Evolutionary conservation across 2,888 invertebrate species (phyloP), one percentile per base, ranked within the genome.

Genomic region (Nineta flava): DNA sequence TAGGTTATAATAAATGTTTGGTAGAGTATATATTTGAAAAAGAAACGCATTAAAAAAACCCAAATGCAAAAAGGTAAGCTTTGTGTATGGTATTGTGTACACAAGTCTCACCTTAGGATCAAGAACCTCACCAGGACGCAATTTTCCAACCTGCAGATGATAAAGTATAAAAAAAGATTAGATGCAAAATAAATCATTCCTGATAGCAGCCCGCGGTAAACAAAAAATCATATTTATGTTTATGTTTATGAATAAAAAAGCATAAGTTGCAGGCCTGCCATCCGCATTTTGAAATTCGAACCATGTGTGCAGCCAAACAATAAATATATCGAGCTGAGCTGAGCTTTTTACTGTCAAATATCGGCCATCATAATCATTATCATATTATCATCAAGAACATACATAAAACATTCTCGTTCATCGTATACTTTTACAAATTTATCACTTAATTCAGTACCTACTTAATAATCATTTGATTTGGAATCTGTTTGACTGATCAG

Each of bases 51-150:
- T 26, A 26, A 26, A 26, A 15, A 13, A 38, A 15, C n/a, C 38
- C n/a, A 53, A 52, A 32, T 15, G 44, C 44, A 26, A 26, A 21
- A 59, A 61, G 68, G 67, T 67, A 67, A 69, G 68, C 67, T 69
- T 68, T 68, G 68, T 68, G 68, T 66, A 65, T 64, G 61, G 61
- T 65, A 12, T 16, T 16, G 17, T 16, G 62, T 63, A 73, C 74
- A 74, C 75, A 75, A 75, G 74, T 73, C 76, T 77, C 78, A 83
- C 83, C 83, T 83, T 82, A 67, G 73, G 71, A 69, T 82, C 81
- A 68, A 76, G 72, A 65, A 83, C 77, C 74, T 83, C 83, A 71
- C 83, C 83, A 66, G 83, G 83, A 69, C 83, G 81, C 72, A 83
- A 81, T 72, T 75, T 79, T 72, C 77, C 77, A 72, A 73, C 76